Percentiles rank a stretch among this genome's conserved stretches.
phyloP scores from a whole-genome alignment of 2,113 vertebrate species.

The Proterorhinus semilunaris region DNA sequence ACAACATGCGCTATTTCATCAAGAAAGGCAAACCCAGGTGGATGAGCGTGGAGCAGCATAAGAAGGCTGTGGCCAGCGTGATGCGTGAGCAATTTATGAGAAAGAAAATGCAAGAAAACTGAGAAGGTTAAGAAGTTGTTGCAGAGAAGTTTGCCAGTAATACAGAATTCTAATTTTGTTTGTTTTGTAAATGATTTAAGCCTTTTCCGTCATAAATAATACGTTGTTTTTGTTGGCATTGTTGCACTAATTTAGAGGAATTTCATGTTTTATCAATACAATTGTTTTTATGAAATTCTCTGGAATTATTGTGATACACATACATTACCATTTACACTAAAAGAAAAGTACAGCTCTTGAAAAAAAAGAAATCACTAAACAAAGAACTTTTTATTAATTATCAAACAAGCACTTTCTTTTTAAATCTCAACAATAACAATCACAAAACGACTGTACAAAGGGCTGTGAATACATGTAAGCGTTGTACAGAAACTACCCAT shows the following conservation, averaged over 20 bases:
- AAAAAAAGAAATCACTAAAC: background rate
- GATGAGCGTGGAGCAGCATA: slow-evolving; percentile 68
- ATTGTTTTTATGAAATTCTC: background rate
- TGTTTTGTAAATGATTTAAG: background rate
- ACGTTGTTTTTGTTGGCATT: background rate
- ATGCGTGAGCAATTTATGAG: slow-evolving; percentile 29
- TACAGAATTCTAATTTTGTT: too few relatives aligned
- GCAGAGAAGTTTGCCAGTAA: background rate
- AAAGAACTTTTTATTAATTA: background rate
- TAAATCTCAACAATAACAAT: background rate
- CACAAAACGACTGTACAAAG: background rate
- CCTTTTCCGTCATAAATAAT: background rate
- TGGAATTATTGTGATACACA: background rate
- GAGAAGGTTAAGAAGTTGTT: background rate
- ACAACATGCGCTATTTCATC: slow-evolving; percentile 81
- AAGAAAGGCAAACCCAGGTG: slow-evolving; percentile 79
- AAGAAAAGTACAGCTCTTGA: background rate
- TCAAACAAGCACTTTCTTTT: background rate
- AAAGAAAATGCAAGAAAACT: background rate
- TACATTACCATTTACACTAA: background rate
- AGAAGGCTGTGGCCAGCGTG: slow-evolving; percentile 21
- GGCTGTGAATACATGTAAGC: background rate
- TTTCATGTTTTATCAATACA: background rate
- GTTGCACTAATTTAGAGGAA: background rate
- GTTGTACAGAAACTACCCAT: background rate